These are phyloP conservation scores for Conopomorpha cramerella DNA, from an alignment of 1,140 invertebrate species.

Conservation along the genomic window DNA sequence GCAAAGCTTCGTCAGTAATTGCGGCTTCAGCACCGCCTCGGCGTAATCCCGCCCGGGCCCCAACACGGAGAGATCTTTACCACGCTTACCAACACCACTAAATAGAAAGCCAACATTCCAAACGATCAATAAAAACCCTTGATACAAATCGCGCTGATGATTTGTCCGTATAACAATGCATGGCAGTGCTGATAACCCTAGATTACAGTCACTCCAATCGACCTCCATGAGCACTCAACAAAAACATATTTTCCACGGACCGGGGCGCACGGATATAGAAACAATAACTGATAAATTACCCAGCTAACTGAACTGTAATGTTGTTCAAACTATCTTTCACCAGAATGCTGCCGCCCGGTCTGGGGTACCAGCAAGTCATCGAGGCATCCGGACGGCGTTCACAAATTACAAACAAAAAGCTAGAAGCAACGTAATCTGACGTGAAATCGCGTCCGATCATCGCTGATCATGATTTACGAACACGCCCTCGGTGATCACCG, in stretches of 20 bases:
- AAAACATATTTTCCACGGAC: slow-evolving; percentile 12
- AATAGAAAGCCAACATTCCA: background rate
- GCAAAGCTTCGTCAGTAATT: slow-evolving; percentile 35
- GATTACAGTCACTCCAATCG: too few species aligned
- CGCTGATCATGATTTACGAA: slow-evolving; percentile 54
- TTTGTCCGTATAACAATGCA: too few species aligned
- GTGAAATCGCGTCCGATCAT: slow-evolving; percentile 43
- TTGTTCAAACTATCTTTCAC: slow-evolving; percentile 14
- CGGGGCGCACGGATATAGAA: slow-evolving; percentile 15
- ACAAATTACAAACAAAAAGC: slow-evolving; percentile 46
- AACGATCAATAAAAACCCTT: background rate
- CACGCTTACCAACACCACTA: slow-evolving; percentile 1
- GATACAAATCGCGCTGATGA: too few species aligned
- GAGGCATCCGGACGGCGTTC: slow-evolving; percentile 33
- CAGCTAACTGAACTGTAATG: slow-evolving; percentile 17
- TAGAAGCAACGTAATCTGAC: slow-evolving; percentile 52
- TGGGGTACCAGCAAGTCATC: slow-evolving; percentile 30
- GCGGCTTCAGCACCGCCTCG: slow-evolving; percentile 20
- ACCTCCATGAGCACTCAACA: slow-evolving; percentile 3
- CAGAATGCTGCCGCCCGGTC: slow-evolving; percentile 8
- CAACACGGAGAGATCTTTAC: too few species aligned
- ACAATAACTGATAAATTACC: slow-evolving; percentile 30
- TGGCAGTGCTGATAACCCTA: too few species aligned
- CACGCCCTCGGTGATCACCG: slow-evolving; percentile 36
- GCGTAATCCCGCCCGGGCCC: slow-evolving; percentile 19